Conservation (phyloP, 2,113 vertebrate genomes). For the Erythrolamprus reginae region DNA sequence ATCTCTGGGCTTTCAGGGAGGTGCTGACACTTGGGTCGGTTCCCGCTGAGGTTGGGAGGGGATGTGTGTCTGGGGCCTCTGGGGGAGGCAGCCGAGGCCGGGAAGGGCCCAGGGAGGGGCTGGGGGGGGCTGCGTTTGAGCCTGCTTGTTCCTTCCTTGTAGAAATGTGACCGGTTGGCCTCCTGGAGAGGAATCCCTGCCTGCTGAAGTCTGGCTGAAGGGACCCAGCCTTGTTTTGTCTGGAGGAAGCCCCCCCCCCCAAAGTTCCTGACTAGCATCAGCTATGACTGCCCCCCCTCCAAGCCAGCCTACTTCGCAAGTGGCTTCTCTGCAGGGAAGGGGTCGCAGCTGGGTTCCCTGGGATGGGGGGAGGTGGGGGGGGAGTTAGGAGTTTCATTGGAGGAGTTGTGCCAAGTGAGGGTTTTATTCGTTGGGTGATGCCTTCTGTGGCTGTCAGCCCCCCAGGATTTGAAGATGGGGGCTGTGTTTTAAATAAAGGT, state of each 20-base stretch:
- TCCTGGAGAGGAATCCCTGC: rapidly evolving
- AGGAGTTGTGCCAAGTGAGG: background rate
- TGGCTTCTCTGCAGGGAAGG: background rate
- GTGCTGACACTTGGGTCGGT: background rate
- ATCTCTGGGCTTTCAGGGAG: background rate
- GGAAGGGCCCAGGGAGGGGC: background rate
- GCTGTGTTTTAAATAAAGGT: background rate
- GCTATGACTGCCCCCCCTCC: no score
- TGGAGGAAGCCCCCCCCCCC: no score
- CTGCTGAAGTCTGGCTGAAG: background rate
- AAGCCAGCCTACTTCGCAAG: background rate
- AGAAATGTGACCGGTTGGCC: constrained; percentile 50
- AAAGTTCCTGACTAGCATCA: background rate
- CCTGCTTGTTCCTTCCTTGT: background rate
- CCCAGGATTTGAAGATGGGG: background rate
- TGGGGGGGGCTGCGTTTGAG: background rate
- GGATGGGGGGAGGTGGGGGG: background rate
- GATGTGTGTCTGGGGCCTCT: background rate
- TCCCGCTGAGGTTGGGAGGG: no score
- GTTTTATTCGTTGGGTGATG: no score
- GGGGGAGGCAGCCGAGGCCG: background rate
- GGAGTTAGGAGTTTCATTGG: background rate
- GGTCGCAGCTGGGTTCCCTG: background rate
- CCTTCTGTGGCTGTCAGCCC: background rate
- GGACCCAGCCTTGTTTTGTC: background rate